Evolutionary conservation across 1,140 invertebrate species (phyloP).

Genomic region (Dryas iulia): DNA sequence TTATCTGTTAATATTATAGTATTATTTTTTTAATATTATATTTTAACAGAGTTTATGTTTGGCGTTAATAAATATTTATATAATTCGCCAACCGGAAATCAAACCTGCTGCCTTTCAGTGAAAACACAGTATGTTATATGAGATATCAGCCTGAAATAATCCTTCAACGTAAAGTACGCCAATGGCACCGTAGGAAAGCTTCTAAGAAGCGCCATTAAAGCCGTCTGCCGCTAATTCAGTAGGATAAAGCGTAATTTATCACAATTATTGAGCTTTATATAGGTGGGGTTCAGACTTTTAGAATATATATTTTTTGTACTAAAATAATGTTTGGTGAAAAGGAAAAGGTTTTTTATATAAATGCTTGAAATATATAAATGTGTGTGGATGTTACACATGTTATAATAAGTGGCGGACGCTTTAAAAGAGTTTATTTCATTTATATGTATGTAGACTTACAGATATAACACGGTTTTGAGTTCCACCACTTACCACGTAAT

Average conservation of each 20-base stretch:
- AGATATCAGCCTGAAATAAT: background rate
- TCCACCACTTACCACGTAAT: background rate
- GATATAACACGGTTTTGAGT: background rate
- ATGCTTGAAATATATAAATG: background rate
- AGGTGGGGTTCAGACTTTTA: constrained; percentile 8
- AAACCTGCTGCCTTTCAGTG: background rate
- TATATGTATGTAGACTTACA: too few relatives aligned
- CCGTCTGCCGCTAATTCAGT: constrained; percentile 53
- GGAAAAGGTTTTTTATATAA: background rate
- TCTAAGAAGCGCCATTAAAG: constrained; percentile 56
- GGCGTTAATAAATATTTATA: background rate
- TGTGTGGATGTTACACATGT: background rate
- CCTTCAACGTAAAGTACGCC: constrained; percentile 24
- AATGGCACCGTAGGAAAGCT: constrained; percentile 36
- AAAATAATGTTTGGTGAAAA: background rate
- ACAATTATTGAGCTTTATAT: constrained; percentile 55
- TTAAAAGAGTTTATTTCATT: too few relatives aligned
- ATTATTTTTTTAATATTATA: background rate
- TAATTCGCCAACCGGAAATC: background rate
- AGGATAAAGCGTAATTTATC: constrained; percentile 64
- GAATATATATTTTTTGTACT: background rate
- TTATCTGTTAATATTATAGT: background rate
- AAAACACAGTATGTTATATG: background rate
- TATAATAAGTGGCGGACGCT: background rate
- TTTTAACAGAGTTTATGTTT: too few relatives aligned